A percentile compares a stretch with the other conserved stretches of the same genome.
Conservation (phyloP, 1,140 invertebrate genomes). For the Pissodes strobi region DNA sequence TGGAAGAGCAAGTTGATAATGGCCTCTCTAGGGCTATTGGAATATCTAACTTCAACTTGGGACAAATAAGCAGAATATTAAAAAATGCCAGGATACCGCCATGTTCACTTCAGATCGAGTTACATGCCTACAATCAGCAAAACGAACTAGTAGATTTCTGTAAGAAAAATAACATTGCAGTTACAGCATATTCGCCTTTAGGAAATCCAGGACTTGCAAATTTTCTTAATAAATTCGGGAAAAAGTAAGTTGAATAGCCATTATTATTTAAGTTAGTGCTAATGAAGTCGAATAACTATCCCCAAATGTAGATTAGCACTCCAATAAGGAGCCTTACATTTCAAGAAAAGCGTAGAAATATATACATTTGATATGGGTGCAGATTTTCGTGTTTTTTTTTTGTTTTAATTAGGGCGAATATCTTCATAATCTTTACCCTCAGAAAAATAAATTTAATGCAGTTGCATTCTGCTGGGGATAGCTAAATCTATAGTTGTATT, state of each 20-base stretch:
- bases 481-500: too few relatives aligned
- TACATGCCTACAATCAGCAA: constrained; percentile 85
- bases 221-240: constrained; percentile 56
- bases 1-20: constrained; percentile 72
- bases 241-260: constrained; percentile 54
- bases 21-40: constrained; percentile 73
- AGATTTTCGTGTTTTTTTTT: too few relatives aligned
- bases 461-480: too few relatives aligned
- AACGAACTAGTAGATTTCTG: constrained; percentile 75
- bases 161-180: constrained; percentile 67
- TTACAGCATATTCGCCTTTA: constrained; percentile 84
- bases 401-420: too few relatives aligned
- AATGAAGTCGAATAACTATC: too few relatives aligned
- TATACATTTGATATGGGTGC: too few relatives aligned
- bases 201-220: constrained; percentile 69
- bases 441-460: too few relatives aligned
- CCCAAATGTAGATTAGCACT: too few relatives aligned
- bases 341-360: too few relatives aligned
- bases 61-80: constrained; percentile 69
- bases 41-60: constrained; percentile 79
- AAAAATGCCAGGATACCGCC: constrained; percentile 69
- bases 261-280: too few relatives aligned
- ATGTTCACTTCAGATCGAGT: constrained; percentile 76
- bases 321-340: too few relatives aligned
- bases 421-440: too few relatives aligned